Evolutionary conservation across 2,888 invertebrate species (phyloP).

Genomic region (Drosophila colorata): DNA sequence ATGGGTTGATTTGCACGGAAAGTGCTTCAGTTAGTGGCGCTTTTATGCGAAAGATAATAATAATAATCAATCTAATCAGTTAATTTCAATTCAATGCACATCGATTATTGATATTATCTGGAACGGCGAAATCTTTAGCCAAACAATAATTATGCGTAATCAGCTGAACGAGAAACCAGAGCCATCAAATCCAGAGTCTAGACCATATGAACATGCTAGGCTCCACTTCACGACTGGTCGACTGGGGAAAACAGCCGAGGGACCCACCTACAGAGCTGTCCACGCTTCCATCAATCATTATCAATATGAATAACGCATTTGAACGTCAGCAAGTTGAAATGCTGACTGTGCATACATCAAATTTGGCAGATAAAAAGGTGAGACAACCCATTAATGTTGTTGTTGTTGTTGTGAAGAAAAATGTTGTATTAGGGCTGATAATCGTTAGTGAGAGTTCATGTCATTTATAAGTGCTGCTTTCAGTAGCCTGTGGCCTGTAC

Average conservation of each 20-base stretch:
- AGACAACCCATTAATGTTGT: constrained; percentile 8
- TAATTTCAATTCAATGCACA: constrained; percentile 25
- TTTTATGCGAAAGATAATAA: constrained; percentile 16
- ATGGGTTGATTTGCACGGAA: background rate
- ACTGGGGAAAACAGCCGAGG: background rate
- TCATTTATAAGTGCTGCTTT: background rate
- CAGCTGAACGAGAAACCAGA: background rate
- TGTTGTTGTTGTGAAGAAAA: background rate
- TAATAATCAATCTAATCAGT: constrained; percentile 39
- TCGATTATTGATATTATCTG: constrained; percentile 10
- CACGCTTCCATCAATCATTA: constrained; percentile 53
- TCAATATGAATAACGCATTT: constrained; percentile 47
- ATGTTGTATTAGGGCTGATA: background rate
- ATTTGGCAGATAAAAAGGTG: constrained; percentile 50
- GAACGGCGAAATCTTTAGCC: background rate
- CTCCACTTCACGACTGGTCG: constrained; percentile 16
- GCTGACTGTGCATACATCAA: constrained; percentile 50
- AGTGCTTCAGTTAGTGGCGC: background rate
- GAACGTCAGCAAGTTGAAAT: constrained; percentile 43
- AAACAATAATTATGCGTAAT: background rate
- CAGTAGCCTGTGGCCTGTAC: too few relatives aligned
- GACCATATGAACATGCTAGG: background rate
- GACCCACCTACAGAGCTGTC: background rate
- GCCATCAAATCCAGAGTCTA: background rate
- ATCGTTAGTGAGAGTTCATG: background rate